Percentiles rank a stretch among this genome's conserved stretches.
phyloP scores from a whole-genome alignment of 2,113 vertebrate species.

The Esox niger region DNA sequence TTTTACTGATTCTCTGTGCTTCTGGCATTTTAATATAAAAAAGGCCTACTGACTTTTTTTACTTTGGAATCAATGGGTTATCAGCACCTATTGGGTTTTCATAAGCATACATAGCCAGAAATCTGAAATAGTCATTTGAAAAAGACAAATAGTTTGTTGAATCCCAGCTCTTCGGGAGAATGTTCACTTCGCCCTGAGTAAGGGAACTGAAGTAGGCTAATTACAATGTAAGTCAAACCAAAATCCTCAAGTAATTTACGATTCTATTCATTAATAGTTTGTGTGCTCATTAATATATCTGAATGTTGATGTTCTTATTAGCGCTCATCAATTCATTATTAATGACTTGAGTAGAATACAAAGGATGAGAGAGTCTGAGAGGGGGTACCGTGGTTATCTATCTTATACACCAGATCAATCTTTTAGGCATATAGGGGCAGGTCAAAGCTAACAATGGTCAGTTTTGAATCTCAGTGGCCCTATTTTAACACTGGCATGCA shows the following conservation, averaged over 20 bases:
- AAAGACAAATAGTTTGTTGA: not conserved
- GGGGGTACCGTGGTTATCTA: not conserved
- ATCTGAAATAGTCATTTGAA: not conserved
- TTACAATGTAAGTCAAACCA: constrained; percentile 27
- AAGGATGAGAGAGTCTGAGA: constrained; percentile 32
- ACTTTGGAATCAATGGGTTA: constrained; percentile 46
- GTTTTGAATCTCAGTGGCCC: constrained; percentile 6
- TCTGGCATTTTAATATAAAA: constrained; percentile 16
- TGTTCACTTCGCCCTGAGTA: not conserved
- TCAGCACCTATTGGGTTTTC: constrained; percentile 1
- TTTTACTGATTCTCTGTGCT: constrained; percentile 23
- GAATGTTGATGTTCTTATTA: constrained; percentile 49
- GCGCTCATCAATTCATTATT: constrained; percentile 63
- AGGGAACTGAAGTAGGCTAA: constrained; percentile 17
- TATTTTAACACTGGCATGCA: constrained; percentile 7
- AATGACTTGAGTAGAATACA: constrained; percentile 57
- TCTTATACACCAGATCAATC: not conserved
- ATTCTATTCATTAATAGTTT: constrained; percentile 33
- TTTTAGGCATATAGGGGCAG: constrained; percentile 11
- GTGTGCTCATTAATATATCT: constrained; percentile 52
- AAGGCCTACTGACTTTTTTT: constrained; percentile 29
- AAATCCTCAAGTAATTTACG: constrained; percentile 30
- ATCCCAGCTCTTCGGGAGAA: not conserved
- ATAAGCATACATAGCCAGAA: not conserved
- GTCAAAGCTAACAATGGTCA: not conserved